Conservation (phyloP, 2,797 vertebrate species). For the Merluccius polli region DNA sequence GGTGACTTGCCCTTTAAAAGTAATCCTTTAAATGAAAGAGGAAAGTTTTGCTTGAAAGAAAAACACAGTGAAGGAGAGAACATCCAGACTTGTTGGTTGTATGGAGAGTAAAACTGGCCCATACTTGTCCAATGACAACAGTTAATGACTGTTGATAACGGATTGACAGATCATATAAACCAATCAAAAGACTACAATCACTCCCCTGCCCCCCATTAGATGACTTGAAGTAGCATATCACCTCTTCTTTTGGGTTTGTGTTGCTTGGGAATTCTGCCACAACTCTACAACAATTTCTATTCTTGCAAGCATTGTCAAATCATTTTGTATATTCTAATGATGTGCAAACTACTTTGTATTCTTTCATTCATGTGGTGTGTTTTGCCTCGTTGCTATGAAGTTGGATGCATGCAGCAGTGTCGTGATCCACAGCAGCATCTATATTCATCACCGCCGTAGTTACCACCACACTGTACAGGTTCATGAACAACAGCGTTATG, state of each 20-base stretch:
- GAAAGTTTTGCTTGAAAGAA: neutral
- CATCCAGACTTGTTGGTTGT: neutral
- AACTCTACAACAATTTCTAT: neutral
- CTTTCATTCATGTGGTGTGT: neutral
- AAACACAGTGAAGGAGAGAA: slow-evolving; percentile 14
- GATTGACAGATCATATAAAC: neutral
- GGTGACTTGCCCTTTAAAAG: neutral
- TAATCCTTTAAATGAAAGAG: slow-evolving; percentile 1
- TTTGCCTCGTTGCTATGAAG: neutral
- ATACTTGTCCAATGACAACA: no score
- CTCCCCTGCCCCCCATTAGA: neutral
- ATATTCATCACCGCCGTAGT: neutral
- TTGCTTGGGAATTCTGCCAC: neutral
- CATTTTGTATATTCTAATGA: neutral
- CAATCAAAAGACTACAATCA: neutral
- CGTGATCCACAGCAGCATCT: neutral
- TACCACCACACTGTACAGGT: neutral
- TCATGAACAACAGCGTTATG: neutral
- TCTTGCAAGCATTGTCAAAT: neutral
- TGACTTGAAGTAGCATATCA: neutral
- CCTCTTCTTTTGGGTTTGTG: neutral
- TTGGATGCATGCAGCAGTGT: neutral
- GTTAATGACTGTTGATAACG: no score
- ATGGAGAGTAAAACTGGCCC: neutral
- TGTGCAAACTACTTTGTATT: neutral